These are phyloP conservation scores for Pomatostomus ruficeps DNA, from an alignment of 2,113 vertebrate species.

Conservation along the genomic window DNA sequence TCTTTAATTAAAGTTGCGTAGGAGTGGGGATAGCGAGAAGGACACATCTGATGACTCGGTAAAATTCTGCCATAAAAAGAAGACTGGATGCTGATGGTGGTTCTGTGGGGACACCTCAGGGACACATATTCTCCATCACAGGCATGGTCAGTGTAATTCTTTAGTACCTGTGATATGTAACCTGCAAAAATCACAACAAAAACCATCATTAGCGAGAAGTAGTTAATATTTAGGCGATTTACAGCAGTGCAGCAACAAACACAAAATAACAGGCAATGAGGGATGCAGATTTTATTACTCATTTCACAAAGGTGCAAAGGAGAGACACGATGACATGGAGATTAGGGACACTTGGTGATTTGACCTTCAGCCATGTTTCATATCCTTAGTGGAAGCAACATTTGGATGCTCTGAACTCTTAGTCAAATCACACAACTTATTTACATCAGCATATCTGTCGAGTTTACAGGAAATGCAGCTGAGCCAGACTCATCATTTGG, in stretches of 20 bases:
- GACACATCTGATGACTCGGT: slow-evolving; percentile 77
- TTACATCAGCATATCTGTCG: not conserved
- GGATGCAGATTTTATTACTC: not conserved
- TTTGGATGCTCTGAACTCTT: not conserved
- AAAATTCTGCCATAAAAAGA: slow-evolving; percentile 84
- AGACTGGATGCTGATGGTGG: slow-evolving; percentile 87
- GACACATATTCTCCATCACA: slow-evolving; percentile 86
- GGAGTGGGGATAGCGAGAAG: slow-evolving; percentile 69
- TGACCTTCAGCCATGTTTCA: not conserved
- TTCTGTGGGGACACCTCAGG: slow-evolving; percentile 84
- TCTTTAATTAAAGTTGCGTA: slow-evolving; percentile 69
- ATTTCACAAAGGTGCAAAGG: not conserved
- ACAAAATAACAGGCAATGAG: not conserved
- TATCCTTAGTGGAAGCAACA: not conserved
- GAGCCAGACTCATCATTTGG: not conserved
- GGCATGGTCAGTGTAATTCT: slow-evolving; percentile 84
- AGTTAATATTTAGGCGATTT: not conserved
- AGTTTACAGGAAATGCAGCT: not conserved
- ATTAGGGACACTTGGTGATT: not conserved
- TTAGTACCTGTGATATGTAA: slow-evolving; percentile 83
- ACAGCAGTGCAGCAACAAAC: not conserved
- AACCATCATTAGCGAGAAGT: not conserved
- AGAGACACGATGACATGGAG: not conserved
- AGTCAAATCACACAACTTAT: not conserved
- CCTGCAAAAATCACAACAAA: slow-evolving; percentile 55